Base-by-base conservation (phyloP, 2,797 vertebrate species). In the Bryconaethiops microstoma region DNA sequence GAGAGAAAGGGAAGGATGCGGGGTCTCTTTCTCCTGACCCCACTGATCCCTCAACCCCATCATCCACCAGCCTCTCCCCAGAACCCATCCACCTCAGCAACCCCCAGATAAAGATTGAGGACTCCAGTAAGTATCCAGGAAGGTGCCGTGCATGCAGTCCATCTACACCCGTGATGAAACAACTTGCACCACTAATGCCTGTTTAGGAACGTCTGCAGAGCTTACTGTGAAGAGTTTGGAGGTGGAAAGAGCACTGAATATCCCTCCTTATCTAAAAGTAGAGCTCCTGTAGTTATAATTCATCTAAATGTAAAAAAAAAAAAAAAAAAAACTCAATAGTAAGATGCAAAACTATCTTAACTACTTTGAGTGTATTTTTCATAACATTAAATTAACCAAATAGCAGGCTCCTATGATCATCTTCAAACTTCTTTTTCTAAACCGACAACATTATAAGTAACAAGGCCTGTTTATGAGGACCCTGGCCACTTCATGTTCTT, bases 1-100 rank as follows among this genome's bases (percentile, higher is more conserved):
- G 91, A 94, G 95, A 95, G 91, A 95, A 94, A 91, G 95, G 94
- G 90, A 95, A 93, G 88, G 94, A 94, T 45, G 88, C 91, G 79
- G 88, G 82, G 82, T 86, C 76, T 83, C 83, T 90, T 17, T 65
- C 90, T 86, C 90, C 80, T 76, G 94, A 95, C 92, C 95, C 95
- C 67, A 88, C 89, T 81, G 88, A 93, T 0, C 90, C 91, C 88
- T 93, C 94, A 92, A 93, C 92, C 86, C 92, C 89, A 88, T 94
- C 6, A 86, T 92, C 95, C 88, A 90, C 88, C 95, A 92, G 93
- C 92, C 93, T 89, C 87, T 90, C 90, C 94, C 94, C 85, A 91
- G 94, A 92, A 86, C 90, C 94, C 1, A 85, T 91, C 90, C 90
- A 84, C 88, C 87, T 88, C 94, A 95, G 93, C 91, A 95, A 94